phyloP scores from a whole-genome alignment of 2,797 vertebrate species.

The Takifugu rubripes region DNA sequence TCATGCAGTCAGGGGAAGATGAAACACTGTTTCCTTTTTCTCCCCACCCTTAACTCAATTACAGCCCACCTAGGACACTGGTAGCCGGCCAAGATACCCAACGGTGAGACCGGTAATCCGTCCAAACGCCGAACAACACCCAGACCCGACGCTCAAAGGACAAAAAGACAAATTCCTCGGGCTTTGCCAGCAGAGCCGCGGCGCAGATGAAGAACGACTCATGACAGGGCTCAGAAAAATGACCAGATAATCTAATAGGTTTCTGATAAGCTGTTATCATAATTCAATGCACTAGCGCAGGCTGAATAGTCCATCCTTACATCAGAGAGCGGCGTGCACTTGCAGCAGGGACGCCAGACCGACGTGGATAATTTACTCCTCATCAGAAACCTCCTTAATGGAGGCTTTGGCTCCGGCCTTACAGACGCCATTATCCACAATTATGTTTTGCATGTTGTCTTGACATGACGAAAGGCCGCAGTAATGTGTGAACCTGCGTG shows the following conservation, averaged over 20 bases:
- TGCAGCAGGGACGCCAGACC: conserved; percentile 21
- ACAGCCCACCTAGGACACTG: conserved; percentile 60
- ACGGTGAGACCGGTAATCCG: conserved; percentile 32
- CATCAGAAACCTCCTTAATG: conserved; percentile 58
- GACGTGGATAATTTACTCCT: conserved; percentile 40
- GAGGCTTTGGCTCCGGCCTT: conserved; percentile 61
- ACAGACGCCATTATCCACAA: conserved; percentile 63
- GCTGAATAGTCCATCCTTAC: conserved; percentile 40
- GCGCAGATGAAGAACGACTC: conserved; percentile 32
- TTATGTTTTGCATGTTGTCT: conserved; percentile 46
- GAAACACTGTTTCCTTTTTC: conserved; percentile 44
- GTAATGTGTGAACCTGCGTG: conserved; percentile 13
- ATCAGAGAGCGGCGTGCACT: conserved; percentile 26
- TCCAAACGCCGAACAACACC: conserved; percentile 20
- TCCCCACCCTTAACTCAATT: conserved; percentile 53
- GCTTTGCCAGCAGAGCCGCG: conserved; percentile 14
- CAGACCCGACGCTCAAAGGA: background rate
- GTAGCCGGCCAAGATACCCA: conserved; percentile 52
- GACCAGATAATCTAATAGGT: conserved; percentile 54
- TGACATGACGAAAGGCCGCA: conserved; percentile 31
- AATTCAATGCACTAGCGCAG: conserved; percentile 43
- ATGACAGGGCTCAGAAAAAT: conserved; percentile 30
- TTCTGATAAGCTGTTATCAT: conserved; percentile 59
- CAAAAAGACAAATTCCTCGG: background rate
- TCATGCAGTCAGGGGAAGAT: conserved; percentile 38